Conservation (phyloP, 2,797 vertebrate species). For the Falco novaeseelandiae region DNA sequence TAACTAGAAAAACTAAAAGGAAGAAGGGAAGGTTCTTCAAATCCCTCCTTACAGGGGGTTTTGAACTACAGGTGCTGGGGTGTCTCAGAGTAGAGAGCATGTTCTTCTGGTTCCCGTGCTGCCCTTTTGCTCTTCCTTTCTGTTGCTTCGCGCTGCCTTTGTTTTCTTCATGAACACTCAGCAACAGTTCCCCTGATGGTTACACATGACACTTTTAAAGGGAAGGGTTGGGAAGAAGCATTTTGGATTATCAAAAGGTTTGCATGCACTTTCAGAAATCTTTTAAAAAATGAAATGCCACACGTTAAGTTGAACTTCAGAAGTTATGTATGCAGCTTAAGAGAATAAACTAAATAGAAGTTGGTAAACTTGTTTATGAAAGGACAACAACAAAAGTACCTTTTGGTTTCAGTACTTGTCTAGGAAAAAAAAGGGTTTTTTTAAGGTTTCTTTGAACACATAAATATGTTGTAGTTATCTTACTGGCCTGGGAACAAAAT, state of each 20-base stretch:
- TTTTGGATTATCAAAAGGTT: constrained; percentile 23
- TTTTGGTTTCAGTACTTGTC: background rate
- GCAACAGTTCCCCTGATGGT: constrained; percentile 2
- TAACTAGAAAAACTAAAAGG: background rate
- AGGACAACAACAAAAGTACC: background rate
- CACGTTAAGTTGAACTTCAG: background rate
- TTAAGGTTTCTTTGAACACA: constrained; percentile 3
- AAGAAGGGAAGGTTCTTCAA: background rate
- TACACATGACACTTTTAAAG: background rate
- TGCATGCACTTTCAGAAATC: background rate
- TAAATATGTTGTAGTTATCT: background rate
- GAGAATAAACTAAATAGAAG: background rate
- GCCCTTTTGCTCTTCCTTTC: constrained; percentile 11
- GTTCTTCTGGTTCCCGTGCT: background rate
- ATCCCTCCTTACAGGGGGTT: background rate
- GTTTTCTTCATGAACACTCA: background rate
- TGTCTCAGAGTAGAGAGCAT: background rate
- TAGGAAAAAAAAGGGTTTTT: background rate
- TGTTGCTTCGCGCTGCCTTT: background rate
- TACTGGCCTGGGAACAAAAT: background rate
- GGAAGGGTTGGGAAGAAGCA: background rate
- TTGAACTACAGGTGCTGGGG: background rate
- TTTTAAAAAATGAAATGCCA: constrained; percentile 16
- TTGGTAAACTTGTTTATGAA: constrained; percentile 11
- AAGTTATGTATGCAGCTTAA: background rate